Conservation (phyloP, 2,888 invertebrate genomes). For the Galeruca laticollis region DNA sequence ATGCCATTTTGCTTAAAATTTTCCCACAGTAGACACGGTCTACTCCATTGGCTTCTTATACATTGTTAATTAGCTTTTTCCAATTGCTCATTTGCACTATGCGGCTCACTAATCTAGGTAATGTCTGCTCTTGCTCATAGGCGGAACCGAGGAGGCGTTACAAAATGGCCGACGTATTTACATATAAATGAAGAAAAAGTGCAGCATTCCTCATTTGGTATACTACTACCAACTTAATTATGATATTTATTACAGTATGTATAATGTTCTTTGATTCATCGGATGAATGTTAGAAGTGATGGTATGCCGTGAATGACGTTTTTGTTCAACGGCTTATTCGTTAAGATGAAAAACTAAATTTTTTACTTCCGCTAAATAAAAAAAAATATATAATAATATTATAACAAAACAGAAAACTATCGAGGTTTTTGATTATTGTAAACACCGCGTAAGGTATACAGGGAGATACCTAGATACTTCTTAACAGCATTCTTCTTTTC, state of each 20-base stretch:
- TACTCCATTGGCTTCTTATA: conserved; percentile 11
- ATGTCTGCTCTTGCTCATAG: conserved; percentile 51
- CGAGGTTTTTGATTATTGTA: no score
- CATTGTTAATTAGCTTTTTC: conserved; percentile 30
- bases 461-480: no score
- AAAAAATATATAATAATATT: no score
- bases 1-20: background rate
- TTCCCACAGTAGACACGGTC: background rate
- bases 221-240: conserved; percentile 41
- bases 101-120: conserved; percentile 44
- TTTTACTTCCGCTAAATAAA: no score
- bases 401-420: no score
- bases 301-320: background rate
- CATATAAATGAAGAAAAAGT: conserved; percentile 61
- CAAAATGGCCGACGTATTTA: conserved; percentile 62
- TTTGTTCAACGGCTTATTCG: background rate
- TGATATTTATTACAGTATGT: conserved; percentile 37
- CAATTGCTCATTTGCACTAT: conserved; percentile 23
- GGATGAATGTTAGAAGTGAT: background rate
- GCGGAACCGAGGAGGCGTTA: conserved; percentile 59
- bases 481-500: no score
- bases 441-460: no score
- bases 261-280: conserved; percentile 3
- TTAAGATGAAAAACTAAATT: background rate
- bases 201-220: conserved; percentile 39